Percentiles rank a stretch among this genome's conserved stretches.
These are phyloP conservation scores for Drosophila nigritarsus DNA, from an alignment of 2,888 invertebrate species.

Conservation along the genomic window DNA sequence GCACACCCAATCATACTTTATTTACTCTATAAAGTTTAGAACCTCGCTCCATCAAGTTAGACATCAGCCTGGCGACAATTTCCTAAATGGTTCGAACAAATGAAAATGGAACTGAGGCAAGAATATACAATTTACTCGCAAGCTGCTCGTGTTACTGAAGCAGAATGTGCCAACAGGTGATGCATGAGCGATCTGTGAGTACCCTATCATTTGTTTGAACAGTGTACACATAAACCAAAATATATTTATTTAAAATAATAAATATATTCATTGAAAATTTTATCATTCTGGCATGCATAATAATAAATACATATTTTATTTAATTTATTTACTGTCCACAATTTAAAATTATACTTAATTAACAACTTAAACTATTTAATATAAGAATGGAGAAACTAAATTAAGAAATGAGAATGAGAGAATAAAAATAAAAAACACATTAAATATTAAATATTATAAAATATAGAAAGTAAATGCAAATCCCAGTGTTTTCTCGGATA, in stretches of 20 bases:
- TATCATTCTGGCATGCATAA: background rate
- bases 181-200: slow-evolving; percentile 8
- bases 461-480: fast-evolving
- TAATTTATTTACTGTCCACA: background rate
- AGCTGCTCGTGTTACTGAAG: slow-evolving; percentile 47
- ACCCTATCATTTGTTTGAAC: background rate
- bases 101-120: slow-evolving; percentile 56
- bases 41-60: slow-evolving; percentile 25
- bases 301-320: background rate
- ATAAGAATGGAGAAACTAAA: background rate
- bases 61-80: slow-evolving; percentile 64
- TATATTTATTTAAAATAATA: background rate
- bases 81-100: slow-evolving; percentile 74
- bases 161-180: slow-evolving; percentile 14
- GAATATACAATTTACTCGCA: slow-evolving; percentile 44
- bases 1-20: slow-evolving; percentile 57
- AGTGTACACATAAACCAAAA: background rate
- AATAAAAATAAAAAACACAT: background rate
- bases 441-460: background rate
- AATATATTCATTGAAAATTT: background rate
- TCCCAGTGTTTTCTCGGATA: background rate
- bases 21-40: slow-evolving; percentile 64
- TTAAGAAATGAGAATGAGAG: background rate
- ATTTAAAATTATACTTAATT: background rate
- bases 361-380: fast-evolving